Base-by-base conservation (phyloP, 2,797 vertebrate species). In the Poecilia picta region DNA sequence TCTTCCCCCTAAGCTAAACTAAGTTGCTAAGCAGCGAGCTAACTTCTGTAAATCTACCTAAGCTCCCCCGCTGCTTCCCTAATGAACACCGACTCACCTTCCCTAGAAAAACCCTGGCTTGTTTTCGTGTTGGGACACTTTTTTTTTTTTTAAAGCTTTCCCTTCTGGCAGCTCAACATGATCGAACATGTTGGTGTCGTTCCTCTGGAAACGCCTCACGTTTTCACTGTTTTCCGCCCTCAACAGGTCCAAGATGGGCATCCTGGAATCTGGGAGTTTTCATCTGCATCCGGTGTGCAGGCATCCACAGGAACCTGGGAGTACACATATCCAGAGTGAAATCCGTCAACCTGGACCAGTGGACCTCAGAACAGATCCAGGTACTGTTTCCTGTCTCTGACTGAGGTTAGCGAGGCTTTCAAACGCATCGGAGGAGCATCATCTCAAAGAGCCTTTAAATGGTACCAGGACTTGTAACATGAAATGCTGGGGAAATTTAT, bases 201-300 rank as follows among this genome's bases (percentile, higher is more conserved):
- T 20, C n/a, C 20, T 51, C 5, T 41, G 47, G 20, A 55, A 11
- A 3, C 64, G 7, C 73, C 51, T 64, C 23, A 2, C 23, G 78
- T 41, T 41, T 76, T 75, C 78, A 96, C 96, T 13, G 16, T 55
- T 55, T 45, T 86, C 95, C n/a, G 11, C 41, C 41, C 8, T 72
- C 89, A 46, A 66, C 80, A 99, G 98, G 98, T 91, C 98, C 98
- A 23, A 96, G 98, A 95, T 99, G 98, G 98, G 98, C 98, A 0
- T 99, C 98, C 66, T 99, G 98, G 98, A 99, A 99, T 79, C 96
- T 99, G 8, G 98, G 98, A 4, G 97, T 99, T 2, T 99, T 99
- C 93, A 96, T 99, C 90, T 99, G 98, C 87, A 99, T 99, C 89
- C 97, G 98, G 51, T 99, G 98, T 91, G 98, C 98, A 23, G 98